These are phyloP conservation scores for Hyles euphorbiae DNA, from an alignment of 1,140 invertebrate species.

Conservation along the genomic window DNA sequence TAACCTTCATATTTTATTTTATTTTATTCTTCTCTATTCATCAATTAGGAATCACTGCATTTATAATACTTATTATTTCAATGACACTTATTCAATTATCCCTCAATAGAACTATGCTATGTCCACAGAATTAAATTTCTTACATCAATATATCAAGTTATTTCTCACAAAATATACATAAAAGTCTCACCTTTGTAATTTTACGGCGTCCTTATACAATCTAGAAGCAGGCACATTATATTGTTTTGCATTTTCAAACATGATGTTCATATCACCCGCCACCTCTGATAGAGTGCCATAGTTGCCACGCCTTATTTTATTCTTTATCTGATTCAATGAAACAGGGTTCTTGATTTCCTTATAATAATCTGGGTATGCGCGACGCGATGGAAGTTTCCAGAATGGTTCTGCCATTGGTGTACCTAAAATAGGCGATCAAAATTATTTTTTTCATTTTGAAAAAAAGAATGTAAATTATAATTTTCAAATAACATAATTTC, in stretches of 20 bases:
- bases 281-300: conserved; percentile 93
- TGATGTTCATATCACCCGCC: conserved; percentile 96
- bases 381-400: conserved; percentile 92
- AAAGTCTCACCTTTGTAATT: conserved; percentile 70
- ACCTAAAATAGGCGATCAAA: conserved; percentile 55
- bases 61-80: too few species aligned
- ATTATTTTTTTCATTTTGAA: too few species aligned
- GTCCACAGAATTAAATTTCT: too few species aligned
- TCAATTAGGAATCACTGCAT: too few species aligned
- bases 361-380: conserved; percentile 98
- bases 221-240: conserved; percentile 93
- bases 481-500: too few species aligned
- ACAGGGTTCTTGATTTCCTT: conserved; percentile 97
- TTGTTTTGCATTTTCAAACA: conserved; percentile 98
- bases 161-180: too few species aligned
- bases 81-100: too few species aligned
- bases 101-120: too few species aligned
- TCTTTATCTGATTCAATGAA: conserved; percentile 93
- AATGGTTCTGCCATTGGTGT: conserved; percentile 91
- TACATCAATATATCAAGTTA: too few species aligned
- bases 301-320: conserved; percentile 90
- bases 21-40: too few species aligned
- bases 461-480: too few species aligned
- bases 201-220: conserved; percentile 86
- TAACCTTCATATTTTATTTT: too few species aligned